Percentiles rank a stretch among this genome's conserved stretches.
Evolutionary conservation across 2,113 vertebrate genomes (phyloP).

Genomic region (Cromileptes altivelis): DNA sequence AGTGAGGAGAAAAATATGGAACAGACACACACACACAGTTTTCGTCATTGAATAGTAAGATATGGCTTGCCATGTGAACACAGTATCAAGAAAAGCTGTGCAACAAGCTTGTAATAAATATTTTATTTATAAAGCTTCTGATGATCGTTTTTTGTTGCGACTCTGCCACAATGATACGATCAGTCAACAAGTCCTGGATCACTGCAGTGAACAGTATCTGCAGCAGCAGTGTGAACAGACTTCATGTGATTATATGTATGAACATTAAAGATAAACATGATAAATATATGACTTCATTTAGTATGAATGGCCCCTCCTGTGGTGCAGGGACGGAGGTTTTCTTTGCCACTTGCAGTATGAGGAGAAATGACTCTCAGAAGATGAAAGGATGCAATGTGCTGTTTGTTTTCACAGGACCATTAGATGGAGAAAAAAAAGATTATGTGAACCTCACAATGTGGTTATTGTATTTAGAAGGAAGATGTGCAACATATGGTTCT

Average conservation of each 20-base stretch:
- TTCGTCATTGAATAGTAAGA: too few species aligned
- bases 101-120: too few species aligned
- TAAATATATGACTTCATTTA: conserved; percentile 23
- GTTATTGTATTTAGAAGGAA: conserved; percentile 77
- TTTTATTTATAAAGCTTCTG: too few species aligned
- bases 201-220: neutral
- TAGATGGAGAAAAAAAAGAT: conserved; percentile 37
- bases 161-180: neutral
- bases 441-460: conserved; percentile 60
- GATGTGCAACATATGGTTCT: conserved; percentile 85
- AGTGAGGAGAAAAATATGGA: too few species aligned
- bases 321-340: neutral
- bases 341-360: neutral
- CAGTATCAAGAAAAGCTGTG: too few species aligned
- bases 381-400: conserved; percentile 45
- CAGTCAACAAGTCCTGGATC: neutral
- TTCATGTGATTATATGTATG: neutral
- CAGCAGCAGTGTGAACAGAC: neutral
- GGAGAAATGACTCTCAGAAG: conserved; percentile 38
- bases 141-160: neutral
- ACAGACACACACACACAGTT: too few species aligned
- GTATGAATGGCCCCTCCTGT: neutral
- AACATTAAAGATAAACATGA: neutral
- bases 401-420: conserved; percentile 68
- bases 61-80: too few species aligned